phyloP scores from a whole-genome alignment of 2,888 invertebrate genomes.

The Caenorhabditis uteleia region DNA sequence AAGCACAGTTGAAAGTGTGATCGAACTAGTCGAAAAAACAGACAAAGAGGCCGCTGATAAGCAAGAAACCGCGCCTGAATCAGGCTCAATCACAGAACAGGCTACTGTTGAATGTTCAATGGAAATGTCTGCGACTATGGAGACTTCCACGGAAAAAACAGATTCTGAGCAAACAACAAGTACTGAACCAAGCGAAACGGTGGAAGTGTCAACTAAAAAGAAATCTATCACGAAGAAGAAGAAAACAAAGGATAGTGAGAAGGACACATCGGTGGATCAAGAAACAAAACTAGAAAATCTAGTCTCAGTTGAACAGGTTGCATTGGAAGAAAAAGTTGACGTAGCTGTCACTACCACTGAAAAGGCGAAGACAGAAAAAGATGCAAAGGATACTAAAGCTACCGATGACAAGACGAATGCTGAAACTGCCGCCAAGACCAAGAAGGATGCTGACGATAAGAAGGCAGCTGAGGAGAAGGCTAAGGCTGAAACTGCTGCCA shows the following conservation, averaged over 20 bases:
- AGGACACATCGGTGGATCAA: background rate
- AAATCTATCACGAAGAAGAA: background rate
- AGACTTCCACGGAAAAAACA: too few species aligned
- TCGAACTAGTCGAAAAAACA: background rate
- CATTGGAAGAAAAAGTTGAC: constrained; percentile 1
- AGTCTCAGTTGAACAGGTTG: constrained; percentile 4
- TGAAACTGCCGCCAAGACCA: background rate
- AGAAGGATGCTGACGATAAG: constrained; percentile 1
- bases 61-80: too few species aligned
- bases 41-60: too few species aligned
- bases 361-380: constrained; percentile 13
- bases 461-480: constrained; percentile 1
- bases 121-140: too few species aligned
- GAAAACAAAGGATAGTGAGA: background rate
- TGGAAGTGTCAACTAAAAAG: too few species aligned
- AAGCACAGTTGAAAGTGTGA: background rate
- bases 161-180: too few species aligned
- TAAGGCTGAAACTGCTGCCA: constrained; percentile 1
- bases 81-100: too few species aligned
- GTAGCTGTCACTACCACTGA: constrained; percentile 4
- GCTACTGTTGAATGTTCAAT: too few species aligned
- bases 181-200: too few species aligned
- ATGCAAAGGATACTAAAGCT: background rate
- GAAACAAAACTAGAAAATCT: constrained; percentile 1
- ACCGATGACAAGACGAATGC: constrained; percentile 3